Percentiles rank a stretch among this genome's conserved stretches.
phyloP scores from a whole-genome alignment of 2,797 vertebrate species.

The Benthosema pterotum region DNA sequence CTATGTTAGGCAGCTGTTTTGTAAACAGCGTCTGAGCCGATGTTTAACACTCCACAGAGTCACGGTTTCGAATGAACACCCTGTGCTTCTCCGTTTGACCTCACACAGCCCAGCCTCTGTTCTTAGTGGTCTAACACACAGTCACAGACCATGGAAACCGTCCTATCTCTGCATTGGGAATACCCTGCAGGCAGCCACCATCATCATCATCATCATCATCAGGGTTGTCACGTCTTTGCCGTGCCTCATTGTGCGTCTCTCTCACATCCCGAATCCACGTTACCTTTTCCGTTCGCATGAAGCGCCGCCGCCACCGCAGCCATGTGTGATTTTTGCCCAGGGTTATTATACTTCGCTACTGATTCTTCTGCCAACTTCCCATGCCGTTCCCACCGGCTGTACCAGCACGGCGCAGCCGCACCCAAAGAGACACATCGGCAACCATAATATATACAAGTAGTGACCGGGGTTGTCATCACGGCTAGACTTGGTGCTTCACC shows the following conservation, averaged over 20 bases:
- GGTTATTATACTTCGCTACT: slow-evolving; percentile 41
- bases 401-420: slow-evolving; percentile 35
- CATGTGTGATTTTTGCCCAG: slow-evolving; percentile 44
- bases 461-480: slow-evolving; percentile 13
- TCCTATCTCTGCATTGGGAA: slow-evolving; percentile 46
- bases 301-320: slow-evolving; percentile 29
- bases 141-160: slow-evolving; percentile 23
- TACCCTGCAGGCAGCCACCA: slow-evolving; percentile 27
- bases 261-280: slow-evolving; percentile 31
- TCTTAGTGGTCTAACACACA: slow-evolving; percentile 48
- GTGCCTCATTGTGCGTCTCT: slow-evolving; percentile 6
- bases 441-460: slow-evolving; percentile 6
- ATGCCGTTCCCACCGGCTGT: slow-evolving; percentile 43
- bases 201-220: no score
- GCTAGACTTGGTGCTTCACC: not conserved
- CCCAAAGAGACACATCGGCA: slow-evolving; percentile 43
- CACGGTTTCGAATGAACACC: slow-evolving; percentile 31
- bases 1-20: slow-evolving; percentile 48
- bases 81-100: slow-evolving; percentile 42
- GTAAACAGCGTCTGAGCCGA: slow-evolving; percentile 50
- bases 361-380: slow-evolving; percentile 51
- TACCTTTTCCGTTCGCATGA: slow-evolving; percentile 60
- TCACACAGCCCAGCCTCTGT: slow-evolving; percentile 52
- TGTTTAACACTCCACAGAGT: slow-evolving; percentile 54
- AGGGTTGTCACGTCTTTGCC: not conserved